These are phyloP conservation scores for Scaptomyza tumidula DNA, from an alignment of 2,888 invertebrate genomes.

Conservation along the genomic window DNA sequence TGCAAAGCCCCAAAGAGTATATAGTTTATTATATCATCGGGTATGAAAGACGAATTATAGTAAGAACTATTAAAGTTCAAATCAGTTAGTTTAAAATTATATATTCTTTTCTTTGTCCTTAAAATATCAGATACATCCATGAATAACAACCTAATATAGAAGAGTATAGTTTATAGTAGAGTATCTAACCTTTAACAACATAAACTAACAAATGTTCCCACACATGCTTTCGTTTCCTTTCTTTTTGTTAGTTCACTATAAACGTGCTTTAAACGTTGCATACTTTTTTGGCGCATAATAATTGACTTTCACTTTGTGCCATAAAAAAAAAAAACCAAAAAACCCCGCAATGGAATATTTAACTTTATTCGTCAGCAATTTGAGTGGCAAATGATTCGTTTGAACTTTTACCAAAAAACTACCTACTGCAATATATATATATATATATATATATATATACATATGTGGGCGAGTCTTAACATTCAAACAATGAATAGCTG, in stretches of 20 bases:
- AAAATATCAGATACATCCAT: too few relatives aligned
- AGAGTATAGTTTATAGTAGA: neutral
- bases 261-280: constrained; percentile 19
- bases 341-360: constrained; percentile 18
- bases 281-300: constrained; percentile 69
- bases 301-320: constrained; percentile 63
- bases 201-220: neutral
- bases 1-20: neutral
- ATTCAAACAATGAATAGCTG: constrained; percentile 22
- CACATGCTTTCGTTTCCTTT: neutral
- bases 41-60: neutral
- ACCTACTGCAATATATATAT: neutral
- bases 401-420: neutral
- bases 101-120: too few relatives aligned
- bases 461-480: constrained; percentile 2
- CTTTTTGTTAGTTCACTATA: neutral
- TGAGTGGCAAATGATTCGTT: constrained; percentile 36
- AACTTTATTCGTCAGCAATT: constrained; percentile 41
- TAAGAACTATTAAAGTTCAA: neutral
- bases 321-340: constrained; percentile 1
- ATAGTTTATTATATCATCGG: too few relatives aligned
- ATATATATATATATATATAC: neutral
- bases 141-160: too few relatives aligned
- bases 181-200: neutral
- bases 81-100: too few relatives aligned